Conservation (phyloP, 2,888 invertebrate genomes). For the Chydorus sphaericus region DNA sequence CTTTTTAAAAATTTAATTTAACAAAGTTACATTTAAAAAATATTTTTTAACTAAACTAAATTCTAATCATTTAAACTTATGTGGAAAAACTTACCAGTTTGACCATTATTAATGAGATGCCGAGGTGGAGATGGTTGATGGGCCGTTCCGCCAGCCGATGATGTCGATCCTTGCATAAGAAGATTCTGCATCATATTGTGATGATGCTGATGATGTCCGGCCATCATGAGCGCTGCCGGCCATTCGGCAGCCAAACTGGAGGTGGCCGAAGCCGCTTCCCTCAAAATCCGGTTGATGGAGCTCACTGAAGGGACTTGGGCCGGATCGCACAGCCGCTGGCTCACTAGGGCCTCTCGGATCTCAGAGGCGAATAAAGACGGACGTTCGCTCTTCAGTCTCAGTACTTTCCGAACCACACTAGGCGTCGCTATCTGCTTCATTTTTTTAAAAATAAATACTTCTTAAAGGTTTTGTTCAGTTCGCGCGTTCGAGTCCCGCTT, state of each 20-base stretch:
- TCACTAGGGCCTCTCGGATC: conserved; percentile 74
- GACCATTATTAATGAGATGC: no score
- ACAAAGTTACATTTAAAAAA: no score
- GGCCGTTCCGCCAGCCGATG: no score
- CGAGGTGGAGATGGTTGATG: background rate
- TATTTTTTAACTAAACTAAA: no score
- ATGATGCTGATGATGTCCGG: background rate
- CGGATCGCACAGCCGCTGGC: conserved; percentile 72
- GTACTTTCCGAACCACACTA: conserved; percentile 85
- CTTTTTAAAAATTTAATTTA: no score
- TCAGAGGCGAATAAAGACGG: conserved; percentile 97
- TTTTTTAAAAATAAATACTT: no score
- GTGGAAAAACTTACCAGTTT: no score
- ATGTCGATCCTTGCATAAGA: no score
- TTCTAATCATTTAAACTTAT: no score
- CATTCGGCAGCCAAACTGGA: conserved; percentile 1
- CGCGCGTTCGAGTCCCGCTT: no score
- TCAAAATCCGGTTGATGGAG: conserved; percentile 80
- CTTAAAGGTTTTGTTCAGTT: no score
- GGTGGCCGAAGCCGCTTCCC: conserved; percentile 43
- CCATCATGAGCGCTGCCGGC: background rate
- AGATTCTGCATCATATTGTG: no score
- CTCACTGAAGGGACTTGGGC: conserved; percentile 72
- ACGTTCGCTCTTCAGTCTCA: conserved; percentile 84
- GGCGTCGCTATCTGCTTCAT: conserved; percentile 97